phyloP scores from a whole-genome alignment of 1,140 invertebrate species.

The Aphis craccivora region DNA sequence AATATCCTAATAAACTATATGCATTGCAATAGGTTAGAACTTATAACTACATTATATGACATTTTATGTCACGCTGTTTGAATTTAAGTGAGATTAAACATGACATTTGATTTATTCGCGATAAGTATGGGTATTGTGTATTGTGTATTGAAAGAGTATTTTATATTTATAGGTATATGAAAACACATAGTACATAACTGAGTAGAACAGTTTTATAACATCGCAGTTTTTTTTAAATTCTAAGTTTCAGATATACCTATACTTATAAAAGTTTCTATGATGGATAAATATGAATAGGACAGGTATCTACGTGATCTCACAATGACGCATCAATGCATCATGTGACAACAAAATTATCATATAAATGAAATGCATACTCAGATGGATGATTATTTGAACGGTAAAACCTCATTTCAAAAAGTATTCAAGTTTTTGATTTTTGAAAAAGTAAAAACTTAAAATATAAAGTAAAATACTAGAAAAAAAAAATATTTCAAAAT shows the following conservation, averaged over 20 bases:
- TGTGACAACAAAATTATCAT: neutral
- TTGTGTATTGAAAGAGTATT: neutral
- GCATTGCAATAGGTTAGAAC: neutral
- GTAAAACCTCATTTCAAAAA: neutral
- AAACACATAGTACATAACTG: neutral
- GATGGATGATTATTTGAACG: neutral
- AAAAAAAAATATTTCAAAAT: neutral
- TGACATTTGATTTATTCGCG: neutral
- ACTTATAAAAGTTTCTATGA: neutral
- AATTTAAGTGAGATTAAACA: conserved; percentile 1
- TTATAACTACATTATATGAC: neutral
- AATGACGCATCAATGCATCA: neutral
- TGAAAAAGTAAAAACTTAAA: neutral
- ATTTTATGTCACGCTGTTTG: neutral
- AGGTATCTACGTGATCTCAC: neutral
- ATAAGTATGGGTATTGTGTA: neutral
- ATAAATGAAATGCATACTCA: neutral
- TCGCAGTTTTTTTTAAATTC: neutral
- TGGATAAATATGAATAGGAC: neutral
- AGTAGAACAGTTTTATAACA: neutral
- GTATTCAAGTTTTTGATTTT: neutral
- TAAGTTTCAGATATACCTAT: neutral
- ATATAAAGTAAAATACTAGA: neutral
- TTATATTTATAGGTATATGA: neutral
- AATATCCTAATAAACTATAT: neutral